Conservation (phyloP, 2,797 vertebrate species). For the Coreius guichenoti region DNA sequence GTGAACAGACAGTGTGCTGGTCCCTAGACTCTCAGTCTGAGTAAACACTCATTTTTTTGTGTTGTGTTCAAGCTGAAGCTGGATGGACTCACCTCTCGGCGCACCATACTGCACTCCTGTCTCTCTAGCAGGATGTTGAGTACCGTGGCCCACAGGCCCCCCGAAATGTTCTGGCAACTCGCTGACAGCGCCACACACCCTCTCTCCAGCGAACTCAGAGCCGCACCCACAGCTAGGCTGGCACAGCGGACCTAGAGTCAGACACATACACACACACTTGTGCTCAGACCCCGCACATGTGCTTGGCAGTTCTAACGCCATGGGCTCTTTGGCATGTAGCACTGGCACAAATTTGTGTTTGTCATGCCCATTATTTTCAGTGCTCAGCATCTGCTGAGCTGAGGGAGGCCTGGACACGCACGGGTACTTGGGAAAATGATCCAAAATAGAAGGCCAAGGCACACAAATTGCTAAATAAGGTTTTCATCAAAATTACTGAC, state of each 20-base stretch:
- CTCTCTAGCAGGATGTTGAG: constrained; percentile 94
- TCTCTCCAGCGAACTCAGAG: constrained; percentile 85
- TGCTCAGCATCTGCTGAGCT: constrained; percentile 47
- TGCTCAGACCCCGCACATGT: constrained; percentile 44
- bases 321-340: constrained; percentile 23
- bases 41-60: background rate
- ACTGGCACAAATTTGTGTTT: constrained; percentile 38
- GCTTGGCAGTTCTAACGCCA: constrained; percentile 30
- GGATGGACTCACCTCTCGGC: constrained; percentile 86
- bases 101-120: constrained; percentile 94
- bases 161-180: constrained; percentile 98
- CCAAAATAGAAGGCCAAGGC: background rate
- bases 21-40: background rate
- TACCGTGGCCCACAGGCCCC: constrained; percentile 94
- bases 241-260: constrained; percentile 89
- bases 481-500: constrained; percentile 6
- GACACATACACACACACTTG: constrained; percentile 40
- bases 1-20: background rate
- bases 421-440: background rate
- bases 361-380: constrained; percentile 46
- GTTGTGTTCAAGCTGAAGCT: background rate
- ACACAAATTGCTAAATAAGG: background rate
- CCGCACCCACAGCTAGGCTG: constrained; percentile 90
- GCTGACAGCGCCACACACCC: constrained; percentile 88
- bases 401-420: constrained; percentile 36